These are phyloP conservation scores for Pseudorhiza aurosa DNA, from an alignment of 30 jellyfish, hydroid and myxozoan species.

Conservation along the genomic window DNA sequence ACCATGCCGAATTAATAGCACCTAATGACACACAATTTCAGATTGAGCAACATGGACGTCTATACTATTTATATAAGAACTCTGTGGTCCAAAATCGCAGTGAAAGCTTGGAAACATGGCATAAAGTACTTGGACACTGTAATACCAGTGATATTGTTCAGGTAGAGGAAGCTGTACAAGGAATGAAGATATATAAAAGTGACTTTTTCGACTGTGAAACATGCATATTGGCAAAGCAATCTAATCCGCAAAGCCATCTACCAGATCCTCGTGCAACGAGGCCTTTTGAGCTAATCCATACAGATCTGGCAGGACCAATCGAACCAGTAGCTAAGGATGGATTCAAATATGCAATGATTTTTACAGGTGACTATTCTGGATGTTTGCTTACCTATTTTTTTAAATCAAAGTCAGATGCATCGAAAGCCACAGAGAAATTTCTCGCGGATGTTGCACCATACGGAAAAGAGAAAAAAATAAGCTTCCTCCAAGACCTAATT, in stretches of 20 bases:
- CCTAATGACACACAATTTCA: constrained; percentile 51
- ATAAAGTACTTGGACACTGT: constrained; percentile 48
- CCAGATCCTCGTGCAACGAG: constrained; percentile 29
- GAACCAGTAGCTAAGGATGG: constrained; percentile 25
- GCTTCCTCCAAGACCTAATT: constrained; percentile 62
- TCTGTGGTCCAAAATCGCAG: constrained; percentile 19
- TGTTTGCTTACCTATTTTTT: background rate
- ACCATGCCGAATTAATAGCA: background rate
- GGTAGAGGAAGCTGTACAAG: constrained; percentile 37
- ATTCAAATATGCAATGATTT: constrained; percentile 17
- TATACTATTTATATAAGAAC: constrained; percentile 9
- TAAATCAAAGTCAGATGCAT: background rate
- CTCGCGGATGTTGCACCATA: background rate
- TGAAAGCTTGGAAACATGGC: constrained; percentile 21
- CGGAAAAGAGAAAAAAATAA: constrained; percentile 31
- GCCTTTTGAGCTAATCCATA: constrained; percentile 22
- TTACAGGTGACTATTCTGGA: constrained; percentile 8
- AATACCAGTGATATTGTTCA: constrained; percentile 36
- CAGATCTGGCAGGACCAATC: constrained; percentile 28
- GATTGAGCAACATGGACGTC: constrained; percentile 33
- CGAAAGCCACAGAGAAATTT: background rate
- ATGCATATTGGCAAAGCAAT: background rate
- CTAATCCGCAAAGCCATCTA: background rate
- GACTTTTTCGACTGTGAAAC: constrained; percentile 43
- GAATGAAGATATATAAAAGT: constrained; percentile 29